Evolutionary conservation across 2,888 invertebrate species (phyloP), one percentile per base, ranked within the genome.

Genomic region (Macrophya annulata): DNA sequence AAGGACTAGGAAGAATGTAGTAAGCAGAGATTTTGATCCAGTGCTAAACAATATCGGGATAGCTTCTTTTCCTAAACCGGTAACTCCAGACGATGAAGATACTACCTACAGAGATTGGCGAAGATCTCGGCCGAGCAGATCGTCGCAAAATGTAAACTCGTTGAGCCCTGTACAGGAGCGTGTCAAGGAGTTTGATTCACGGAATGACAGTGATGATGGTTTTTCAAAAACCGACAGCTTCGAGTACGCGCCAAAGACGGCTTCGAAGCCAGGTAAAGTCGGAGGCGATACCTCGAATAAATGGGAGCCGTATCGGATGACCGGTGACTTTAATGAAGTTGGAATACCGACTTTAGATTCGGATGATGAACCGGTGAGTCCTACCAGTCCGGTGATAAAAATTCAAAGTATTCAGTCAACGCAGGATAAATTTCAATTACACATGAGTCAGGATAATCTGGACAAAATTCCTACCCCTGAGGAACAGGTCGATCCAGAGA

Each of bases 291-390:
- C 25, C n/a, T 85, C 4, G 83, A 84, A 40, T 82, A 86, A 17
- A 71, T 65, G 8, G 68, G 51, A 62, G 17, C 45, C 82, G n/a
- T 65, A 83, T 43, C 68, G 84, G 17, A 86, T 77, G 37, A 89
- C 76, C 62, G 93, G 93, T 0, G 91, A 93, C 85, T 93, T 93
- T 74, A 93, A 93, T 76, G 92, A 93, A 89, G 87, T 93, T 76
- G 93, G 93, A 3, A 92, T 93, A 86, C 93, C 93, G n/a, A 76
- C 51, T 45, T 9, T 37, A 17, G 82, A 82, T 6, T 37, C 25
- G 25, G 68, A 65, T 9, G 59, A 68, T 10, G 71, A 83, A 31
- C 68, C 65, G 25, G n/a, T 40, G 1, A 48, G 31, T 12, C 71
- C 71, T 4, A 10, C 68, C 45, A 83, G 83, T 68, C 83, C 83